These are phyloP conservation scores for Grammomys dolichurus DNA, from an alignment of 2,113 vertebrate species.

Conservation along the genomic window DNA sequence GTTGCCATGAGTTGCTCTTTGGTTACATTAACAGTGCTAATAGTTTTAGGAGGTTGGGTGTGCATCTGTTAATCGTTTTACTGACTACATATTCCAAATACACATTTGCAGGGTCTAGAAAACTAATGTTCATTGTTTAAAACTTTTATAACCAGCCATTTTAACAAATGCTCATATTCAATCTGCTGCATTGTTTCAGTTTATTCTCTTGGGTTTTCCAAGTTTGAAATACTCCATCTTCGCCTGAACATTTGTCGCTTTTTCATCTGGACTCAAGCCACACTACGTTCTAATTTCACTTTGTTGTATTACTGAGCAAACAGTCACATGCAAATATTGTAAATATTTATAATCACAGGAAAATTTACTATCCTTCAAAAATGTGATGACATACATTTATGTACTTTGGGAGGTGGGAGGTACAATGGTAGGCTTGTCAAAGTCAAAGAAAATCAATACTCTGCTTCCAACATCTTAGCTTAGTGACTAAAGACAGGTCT, in stretches of 20 bases:
- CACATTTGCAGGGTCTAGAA: neutral
- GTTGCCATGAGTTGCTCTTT: neutral
- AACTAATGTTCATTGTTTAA: neutral
- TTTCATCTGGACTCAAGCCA: neutral
- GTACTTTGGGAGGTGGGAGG: neutral
- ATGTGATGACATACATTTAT: neutral
- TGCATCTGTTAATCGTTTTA: neutral
- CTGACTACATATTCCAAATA: neutral
- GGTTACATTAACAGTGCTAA: neutral
- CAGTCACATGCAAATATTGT: neutral
- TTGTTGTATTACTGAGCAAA: neutral
- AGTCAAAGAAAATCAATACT: neutral
- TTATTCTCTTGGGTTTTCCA: neutral
- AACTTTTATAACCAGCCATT: neutral
- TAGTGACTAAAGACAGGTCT: neutral
- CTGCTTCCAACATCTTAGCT: neutral
- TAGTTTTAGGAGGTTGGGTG: neutral
- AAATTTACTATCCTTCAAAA: neutral
- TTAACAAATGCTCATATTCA: neutral
- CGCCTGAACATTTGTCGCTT: neutral
- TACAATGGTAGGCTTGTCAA: neutral
- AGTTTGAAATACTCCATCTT: neutral
- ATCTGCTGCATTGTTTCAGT: neutral
- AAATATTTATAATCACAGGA: neutral
- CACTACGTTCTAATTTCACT: neutral